These are phyloP conservation scores for Epizoanthus scotinus DNA, from an alignment of 92 coral and sea anemone species.

Conservation along the genomic window DNA sequence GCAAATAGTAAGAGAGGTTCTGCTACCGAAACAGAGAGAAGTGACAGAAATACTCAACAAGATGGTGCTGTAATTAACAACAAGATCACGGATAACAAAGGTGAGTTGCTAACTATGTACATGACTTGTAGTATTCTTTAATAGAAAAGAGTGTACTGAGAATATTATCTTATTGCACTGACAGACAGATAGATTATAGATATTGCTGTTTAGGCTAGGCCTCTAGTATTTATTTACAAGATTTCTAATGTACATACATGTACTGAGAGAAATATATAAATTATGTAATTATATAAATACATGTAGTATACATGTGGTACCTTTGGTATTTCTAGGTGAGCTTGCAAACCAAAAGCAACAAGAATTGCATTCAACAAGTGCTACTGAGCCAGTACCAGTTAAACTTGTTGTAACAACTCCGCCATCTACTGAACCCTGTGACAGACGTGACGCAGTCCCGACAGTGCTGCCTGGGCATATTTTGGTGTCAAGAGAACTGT, in stretches of 20 bases:
- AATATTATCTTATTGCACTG: no score
- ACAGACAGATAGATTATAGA: no score
- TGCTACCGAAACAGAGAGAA: constrained; percentile 10
- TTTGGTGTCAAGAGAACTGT: constrained; percentile 49
- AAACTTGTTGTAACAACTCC: constrained; percentile 32
- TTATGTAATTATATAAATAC: no score
- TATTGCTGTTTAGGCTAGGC: no score
- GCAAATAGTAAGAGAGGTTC: constrained; percentile 32
- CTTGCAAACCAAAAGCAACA: background rate
- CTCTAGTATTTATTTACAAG: no score
- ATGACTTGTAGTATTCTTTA: no score
- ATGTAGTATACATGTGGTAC: no score
- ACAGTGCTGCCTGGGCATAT: constrained; percentile 67
- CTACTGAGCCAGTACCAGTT: background rate
- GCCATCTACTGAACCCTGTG: background rate
- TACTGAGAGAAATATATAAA: no score
- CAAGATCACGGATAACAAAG: background rate
- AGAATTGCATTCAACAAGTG: background rate
- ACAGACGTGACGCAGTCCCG: constrained; percentile 19
- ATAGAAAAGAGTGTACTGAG: no score
- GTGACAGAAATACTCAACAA: constrained; percentile 13
- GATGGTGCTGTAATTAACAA: background rate
- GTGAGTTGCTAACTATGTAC: no score
- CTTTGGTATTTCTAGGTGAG: background rate
- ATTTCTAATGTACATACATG: no score